A percentile compares a stretch with the other conserved stretches of the same genome.
These are phyloP conservation scores for Eciton burchellii DNA, from an alignment of 1,140 invertebrate genomes.

Conservation along the genomic window DNA sequence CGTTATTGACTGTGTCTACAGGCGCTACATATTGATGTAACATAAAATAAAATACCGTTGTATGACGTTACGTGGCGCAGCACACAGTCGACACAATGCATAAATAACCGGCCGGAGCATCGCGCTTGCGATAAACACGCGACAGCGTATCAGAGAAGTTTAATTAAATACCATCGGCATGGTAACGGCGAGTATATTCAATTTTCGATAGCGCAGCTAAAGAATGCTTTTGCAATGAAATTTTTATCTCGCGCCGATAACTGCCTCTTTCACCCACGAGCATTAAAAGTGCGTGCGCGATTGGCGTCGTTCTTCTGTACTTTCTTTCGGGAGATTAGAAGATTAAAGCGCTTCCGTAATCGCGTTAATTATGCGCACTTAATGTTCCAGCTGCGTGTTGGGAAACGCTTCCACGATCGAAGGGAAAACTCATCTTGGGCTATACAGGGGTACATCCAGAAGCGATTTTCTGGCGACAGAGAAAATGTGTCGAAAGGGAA, in stretches of 20 bases:
- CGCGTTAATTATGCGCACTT: slow-evolving; percentile 9
- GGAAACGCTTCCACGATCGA: slow-evolving; percentile 5
- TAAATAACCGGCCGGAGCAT: slow-evolving; percentile 36
- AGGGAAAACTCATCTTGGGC: neutral
- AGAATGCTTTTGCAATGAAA: neutral
- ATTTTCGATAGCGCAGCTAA: neutral
- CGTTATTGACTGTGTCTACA: slow-evolving; percentile 55
- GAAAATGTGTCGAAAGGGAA: slow-evolving; percentile 44
- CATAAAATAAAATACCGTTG: slow-evolving; percentile 55
- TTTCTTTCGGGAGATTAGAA: neutral
- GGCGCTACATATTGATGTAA: slow-evolving; percentile 50
- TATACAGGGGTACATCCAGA: slow-evolving; percentile 12
- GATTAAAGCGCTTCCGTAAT: slow-evolving; percentile 2
- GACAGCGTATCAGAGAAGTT: slow-evolving; percentile 35
- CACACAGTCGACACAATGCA: slow-evolving; percentile 23
- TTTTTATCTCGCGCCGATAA: neutral
- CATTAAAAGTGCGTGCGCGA: neutral
- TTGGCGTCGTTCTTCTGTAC: neutral
- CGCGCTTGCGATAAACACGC: slow-evolving; percentile 32
- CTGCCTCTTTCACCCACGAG: neutral
- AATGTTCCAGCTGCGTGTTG: slow-evolving; percentile 10
- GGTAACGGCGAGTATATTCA: neutral
- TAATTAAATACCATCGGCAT: slow-evolving; percentile 48
- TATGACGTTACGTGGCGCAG: slow-evolving; percentile 30
- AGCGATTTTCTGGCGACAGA: slow-evolving; percentile 22